phyloP scores from a whole-genome alignment of 2,888 invertebrate genomes.

The Andrena camellia region DNA sequence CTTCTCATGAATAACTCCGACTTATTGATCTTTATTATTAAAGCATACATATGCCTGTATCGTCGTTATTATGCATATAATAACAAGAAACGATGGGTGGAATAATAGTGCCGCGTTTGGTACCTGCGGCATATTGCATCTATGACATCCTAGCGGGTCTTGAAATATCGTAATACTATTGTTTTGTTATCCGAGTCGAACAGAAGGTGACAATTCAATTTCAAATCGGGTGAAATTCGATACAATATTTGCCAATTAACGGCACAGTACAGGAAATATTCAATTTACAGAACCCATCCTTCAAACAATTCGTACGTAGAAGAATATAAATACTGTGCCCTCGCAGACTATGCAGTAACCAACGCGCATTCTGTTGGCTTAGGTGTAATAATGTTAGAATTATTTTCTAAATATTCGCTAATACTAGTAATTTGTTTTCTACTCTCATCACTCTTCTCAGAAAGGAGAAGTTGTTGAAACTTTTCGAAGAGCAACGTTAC shows the following conservation, averaged over 20 bases:
- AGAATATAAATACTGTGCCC: constrained; percentile 74
- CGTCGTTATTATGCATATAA: constrained; percentile 65
- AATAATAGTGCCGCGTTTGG: constrained; percentile 48
- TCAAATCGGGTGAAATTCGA: neutral
- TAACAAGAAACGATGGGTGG: constrained; percentile 48
- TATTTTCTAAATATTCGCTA: constrained; percentile 68
- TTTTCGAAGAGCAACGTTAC: constrained; percentile 58
- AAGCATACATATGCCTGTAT: constrained; percentile 39
- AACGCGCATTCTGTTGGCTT: constrained; percentile 45
- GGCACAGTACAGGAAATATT: constrained; percentile 37
- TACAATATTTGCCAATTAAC: constrained; percentile 49
- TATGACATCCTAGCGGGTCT: constrained; percentile 49
- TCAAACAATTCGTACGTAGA: constrained; percentile 57
- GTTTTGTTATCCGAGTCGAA: constrained; percentile 7
- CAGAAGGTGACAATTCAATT: neutral
- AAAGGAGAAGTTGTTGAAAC: constrained; percentile 54
- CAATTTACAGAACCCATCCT: constrained; percentile 41
- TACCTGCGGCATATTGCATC: constrained; percentile 54
- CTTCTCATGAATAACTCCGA: constrained; percentile 34
- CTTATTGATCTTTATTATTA: constrained; percentile 40
- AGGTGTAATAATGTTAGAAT: constrained; percentile 71
- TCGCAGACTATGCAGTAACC: constrained; percentile 69
- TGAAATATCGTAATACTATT: constrained; percentile 45
- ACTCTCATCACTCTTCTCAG: constrained; percentile 46
- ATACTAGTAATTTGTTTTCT: constrained; percentile 57